A percentile compares a stretch with the other conserved stretches of the same genome.
These are phyloP conservation scores for Acrossocheilus fasciatus DNA, from an alignment of 2,797 vertebrate species.

Conservation along the genomic window DNA sequence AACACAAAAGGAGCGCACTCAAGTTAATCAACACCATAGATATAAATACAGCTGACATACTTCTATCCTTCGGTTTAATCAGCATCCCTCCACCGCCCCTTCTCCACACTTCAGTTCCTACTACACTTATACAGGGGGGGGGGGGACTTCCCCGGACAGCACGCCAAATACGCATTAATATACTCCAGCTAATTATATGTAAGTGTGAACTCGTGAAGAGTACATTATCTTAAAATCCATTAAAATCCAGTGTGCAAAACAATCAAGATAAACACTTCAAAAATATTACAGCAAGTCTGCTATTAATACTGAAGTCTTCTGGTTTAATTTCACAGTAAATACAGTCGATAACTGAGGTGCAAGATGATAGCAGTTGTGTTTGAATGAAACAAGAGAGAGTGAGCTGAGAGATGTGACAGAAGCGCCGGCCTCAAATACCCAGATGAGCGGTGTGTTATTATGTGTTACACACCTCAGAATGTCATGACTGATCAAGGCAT, in stretches of 20 bases:
- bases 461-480: background rate
- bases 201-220: too few relatives aligned
- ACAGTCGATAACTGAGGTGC: background rate
- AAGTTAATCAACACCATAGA: too few relatives aligned
- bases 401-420: background rate
- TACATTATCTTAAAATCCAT: background rate
- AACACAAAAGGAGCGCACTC: too few relatives aligned
- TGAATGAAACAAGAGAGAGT: background rate
- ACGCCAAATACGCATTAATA: too few relatives aligned
- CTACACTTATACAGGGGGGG: too few relatives aligned
- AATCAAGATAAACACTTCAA: background rate
- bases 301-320: background rate
- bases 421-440: too few relatives aligned
- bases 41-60: too few relatives aligned
- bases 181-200: too few relatives aligned
- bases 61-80: too few relatives aligned
- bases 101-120: too few relatives aligned
- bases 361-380: constrained; percentile 3
- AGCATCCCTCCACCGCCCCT: too few relatives aligned
- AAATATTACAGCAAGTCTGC: background rate
- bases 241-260: background rate
- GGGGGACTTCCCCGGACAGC: too few relatives aligned
- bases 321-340: background rate
- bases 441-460: background rate
- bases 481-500: background rate